A percentile compares a stretch with the other conserved stretches of the same genome.
Conservation (phyloP, 2,888 invertebrate genomes). For the Drosophila cracens region DNA sequence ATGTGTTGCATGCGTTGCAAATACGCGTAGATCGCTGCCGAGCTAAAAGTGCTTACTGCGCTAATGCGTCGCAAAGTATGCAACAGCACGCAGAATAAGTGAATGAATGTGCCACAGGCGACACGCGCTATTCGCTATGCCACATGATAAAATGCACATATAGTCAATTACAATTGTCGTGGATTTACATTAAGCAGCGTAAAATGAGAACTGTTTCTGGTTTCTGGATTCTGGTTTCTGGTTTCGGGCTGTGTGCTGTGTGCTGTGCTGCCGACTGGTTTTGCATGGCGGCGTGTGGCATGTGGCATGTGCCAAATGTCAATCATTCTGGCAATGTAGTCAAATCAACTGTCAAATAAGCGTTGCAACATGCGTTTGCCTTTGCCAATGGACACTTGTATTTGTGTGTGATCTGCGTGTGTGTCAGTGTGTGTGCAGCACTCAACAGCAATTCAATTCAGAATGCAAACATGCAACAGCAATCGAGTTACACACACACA, state of each 20-base stretch:
- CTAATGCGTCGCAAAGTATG: slow-evolving; percentile 71
- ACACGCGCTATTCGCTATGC: not conserved
- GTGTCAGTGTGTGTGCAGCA: slow-evolving; percentile 52
- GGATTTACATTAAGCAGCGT: slow-evolving; percentile 35
- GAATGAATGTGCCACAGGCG: slow-evolving; percentile 29
- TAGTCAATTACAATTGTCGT: slow-evolving; percentile 39
- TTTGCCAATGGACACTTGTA: slow-evolving; percentile 16
- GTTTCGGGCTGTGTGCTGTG: not conserved
- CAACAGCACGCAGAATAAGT: slow-evolving; percentile 67
- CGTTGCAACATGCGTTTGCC: slow-evolving; percentile 61
- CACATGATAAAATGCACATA: slow-evolving; percentile 20
- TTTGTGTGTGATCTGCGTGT: slow-evolving; percentile 16
- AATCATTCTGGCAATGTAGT: slow-evolving; percentile 80
- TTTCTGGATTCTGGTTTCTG: not conserved
- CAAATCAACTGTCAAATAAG: slow-evolving; percentile 81
- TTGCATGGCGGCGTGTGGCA: slow-evolving; percentile 5
- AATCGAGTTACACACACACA: slow-evolving; percentile 66
- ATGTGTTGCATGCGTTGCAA: slow-evolving; percentile 8
- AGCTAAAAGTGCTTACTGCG: slow-evolving; percentile 21
- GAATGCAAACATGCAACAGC: slow-evolving; percentile 80
- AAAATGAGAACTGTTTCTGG: slow-evolving; percentile 7
- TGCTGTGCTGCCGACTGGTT: slow-evolving; percentile 29
- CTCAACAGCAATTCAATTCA: slow-evolving; percentile 79
- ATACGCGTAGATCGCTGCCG: slow-evolving; percentile 3
- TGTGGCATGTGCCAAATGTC: slow-evolving; percentile 71